Evolutionary conservation across 1,140 invertebrate genomes (phyloP), one percentile per base, ranked within the genome.

Genomic region (Drosophila santomea): DNA sequence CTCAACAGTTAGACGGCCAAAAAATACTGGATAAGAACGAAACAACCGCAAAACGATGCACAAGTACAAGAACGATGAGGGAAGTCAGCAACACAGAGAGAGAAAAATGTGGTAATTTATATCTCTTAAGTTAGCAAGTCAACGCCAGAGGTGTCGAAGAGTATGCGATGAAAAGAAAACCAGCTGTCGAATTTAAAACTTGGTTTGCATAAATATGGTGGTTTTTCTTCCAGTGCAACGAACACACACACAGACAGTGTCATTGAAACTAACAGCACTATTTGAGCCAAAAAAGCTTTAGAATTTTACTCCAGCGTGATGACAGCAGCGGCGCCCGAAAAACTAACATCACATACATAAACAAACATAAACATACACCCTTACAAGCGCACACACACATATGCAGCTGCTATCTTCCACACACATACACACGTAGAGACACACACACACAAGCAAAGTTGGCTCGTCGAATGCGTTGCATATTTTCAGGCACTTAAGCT

Each of bases 401-500:
- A 4, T 17, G 23, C 6, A 3, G 20, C 23, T 28, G 0, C 2
- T 28, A 11, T 20, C 43, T 7, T n/a, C 1, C 23, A 32, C 62
- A 45, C 36, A 69, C 39, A 8, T 35, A 48, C 12, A 38, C 25
- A 71, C 43, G 15, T 39, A 39, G 35, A 35, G 32, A 50, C 48
- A 4, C 36, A 12, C 35, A 43, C 47, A 41, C 23, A 55, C 17
- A 59, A 4, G 6, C 36, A 56, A 32, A 48, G 62, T 32, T 39
- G 41, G 50, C 39, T 52, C 60, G 58, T 75, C 64, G 74, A 68
- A 78, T 86, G 75, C 73, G 63, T 83, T 86, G 83, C 84, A 88
- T 89, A 88, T 88, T 88, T 88, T 67, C 72, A 88, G 83, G 83
- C 83, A 88, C 84, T 88, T 88, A 88, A 88, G 84, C 84, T 83